Base-by-base conservation (phyloP, 2,113 vertebrate genomes). In the Dipodomys stephensi region DNA sequence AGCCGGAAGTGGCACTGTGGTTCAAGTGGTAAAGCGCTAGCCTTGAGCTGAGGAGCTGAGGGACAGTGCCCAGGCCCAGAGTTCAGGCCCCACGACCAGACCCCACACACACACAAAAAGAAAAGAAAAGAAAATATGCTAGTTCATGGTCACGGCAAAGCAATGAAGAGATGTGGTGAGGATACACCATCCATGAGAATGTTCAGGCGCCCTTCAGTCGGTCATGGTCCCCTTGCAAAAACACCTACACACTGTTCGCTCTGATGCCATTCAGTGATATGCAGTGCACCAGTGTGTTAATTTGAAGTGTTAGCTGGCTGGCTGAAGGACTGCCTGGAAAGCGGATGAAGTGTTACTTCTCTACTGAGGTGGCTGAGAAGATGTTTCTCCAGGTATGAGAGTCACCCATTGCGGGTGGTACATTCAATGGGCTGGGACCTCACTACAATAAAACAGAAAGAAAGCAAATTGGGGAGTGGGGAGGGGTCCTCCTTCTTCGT, bases 301-400 rank as follows among this genome's bases (percentile, higher is more conserved):
- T 44, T 7, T 44, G n/a, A 60, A 32, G 53, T 80, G 57, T 49
- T 22, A 49, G 20, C 28, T 79, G 74, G 49, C 65, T 22, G 53
- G 7, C 46, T 64, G 10, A 35, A 28, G 30, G 53, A 64, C 10
- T 20, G 46, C 13, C 60, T 74, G 7, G 32, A 64, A 18, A 80
- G 18, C 6, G 0, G 25, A 25, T 23, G 19, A 11, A 68, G 20
- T 1, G 5, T 16, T 15, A 2, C 67, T 25, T 9, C 32, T 60
- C 53, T 64, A 20, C 23, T 22, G 53, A 2, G 12, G 30, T 32
- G 39, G 20, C 4, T 30, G 32, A 18, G 19, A 80, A 49, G 32
- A 23, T n/a, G 22, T 27, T 46, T 64, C 57, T 25, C 3, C 18
- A 57, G 44, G 39, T 39, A 7, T 92, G 67, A 73, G 57, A 39